Evolutionary conservation across 2,113 vertebrate genomes (phyloP).

Genomic region (Alethe diademata): DNA sequence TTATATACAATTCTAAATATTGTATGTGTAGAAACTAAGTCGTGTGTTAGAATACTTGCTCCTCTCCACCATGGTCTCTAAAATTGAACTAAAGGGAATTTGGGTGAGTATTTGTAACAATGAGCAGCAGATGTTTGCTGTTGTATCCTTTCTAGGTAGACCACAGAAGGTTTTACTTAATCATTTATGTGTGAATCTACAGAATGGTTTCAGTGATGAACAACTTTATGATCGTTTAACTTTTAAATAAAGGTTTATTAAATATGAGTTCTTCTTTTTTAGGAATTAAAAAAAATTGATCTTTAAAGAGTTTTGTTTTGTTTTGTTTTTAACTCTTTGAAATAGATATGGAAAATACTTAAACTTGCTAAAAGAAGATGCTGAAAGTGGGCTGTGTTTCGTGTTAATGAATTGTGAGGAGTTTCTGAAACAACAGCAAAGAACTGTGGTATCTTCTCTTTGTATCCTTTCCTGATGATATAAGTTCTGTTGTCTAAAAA

Average conservation of each 20-base stretch:
- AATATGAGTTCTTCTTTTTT: background rate
- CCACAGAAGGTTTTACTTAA: background rate
- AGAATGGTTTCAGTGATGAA: background rate
- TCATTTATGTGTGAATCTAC: background rate
- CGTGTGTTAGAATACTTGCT: background rate
- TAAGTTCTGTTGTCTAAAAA: background rate
- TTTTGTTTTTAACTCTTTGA: background rate
- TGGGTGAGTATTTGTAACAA: background rate
- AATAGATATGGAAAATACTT: slow-evolving; percentile 86
- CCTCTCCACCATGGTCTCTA: background rate
- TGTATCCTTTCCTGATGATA: slow-evolving; percentile 81
- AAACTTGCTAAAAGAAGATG: slow-evolving; percentile 75
- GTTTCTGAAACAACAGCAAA: slow-evolving; percentile 82
- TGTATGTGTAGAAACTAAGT: background rate
- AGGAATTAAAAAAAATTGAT: background rate
- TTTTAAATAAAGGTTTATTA: background rate
- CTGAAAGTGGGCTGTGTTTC: slow-evolving; percentile 72
- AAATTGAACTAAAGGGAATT: background rate
- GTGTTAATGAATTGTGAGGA: slow-evolving; percentile 81
- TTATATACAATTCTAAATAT: background rate
- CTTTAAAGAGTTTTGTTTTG: background rate
- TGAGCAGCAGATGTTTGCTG: background rate
- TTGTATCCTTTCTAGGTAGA: background rate
- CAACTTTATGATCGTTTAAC: background rate
- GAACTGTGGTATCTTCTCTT: slow-evolving; percentile 71